Evolutionary conservation across 2,797 vertebrate genomes (phyloP).

Genomic region (Hypotaenidia philippensis): DNA sequence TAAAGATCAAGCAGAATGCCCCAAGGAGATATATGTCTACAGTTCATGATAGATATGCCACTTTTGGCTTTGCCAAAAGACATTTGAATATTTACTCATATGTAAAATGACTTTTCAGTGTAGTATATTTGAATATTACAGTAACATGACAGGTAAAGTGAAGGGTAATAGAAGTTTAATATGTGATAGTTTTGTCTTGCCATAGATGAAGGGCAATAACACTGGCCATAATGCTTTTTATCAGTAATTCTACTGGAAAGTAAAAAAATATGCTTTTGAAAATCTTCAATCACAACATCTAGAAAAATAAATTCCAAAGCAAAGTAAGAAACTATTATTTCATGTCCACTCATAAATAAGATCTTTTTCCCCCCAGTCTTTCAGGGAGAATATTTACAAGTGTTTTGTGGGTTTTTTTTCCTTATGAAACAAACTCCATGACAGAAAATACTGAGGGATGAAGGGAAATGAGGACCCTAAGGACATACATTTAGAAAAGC

Average conservation of each 20-base stretch:
- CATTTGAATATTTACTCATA: not conserved
- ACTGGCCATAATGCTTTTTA: not conserved
- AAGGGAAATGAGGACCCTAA: not conserved
- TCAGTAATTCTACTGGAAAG: not conserved
- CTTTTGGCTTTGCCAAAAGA: not conserved
- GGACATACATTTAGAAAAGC: not conserved
- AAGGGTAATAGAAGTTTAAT: not conserved
- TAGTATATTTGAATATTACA: not conserved
- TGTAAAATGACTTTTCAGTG: not conserved
- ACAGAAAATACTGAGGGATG: not conserved
- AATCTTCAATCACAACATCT: not conserved
- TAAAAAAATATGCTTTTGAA: not conserved
- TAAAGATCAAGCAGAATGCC: not conserved
- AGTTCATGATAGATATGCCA: not conserved
- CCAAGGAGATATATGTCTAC: not conserved
- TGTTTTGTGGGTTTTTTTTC: too few species aligned
- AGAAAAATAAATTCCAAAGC: not conserved
- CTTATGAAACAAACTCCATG: too few species aligned
- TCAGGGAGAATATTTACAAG: not conserved
- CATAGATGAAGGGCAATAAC: not conserved
- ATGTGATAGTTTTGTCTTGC: not conserved
- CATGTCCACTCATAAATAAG: not conserved
- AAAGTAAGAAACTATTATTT: not conserved
- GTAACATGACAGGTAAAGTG: not conserved
- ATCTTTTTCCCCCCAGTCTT: not conserved